These are phyloP conservation scores for Parazoanthus atlanticus DNA, from an alignment of 92 coral and sea anemone species.

Conservation along the genomic window DNA sequence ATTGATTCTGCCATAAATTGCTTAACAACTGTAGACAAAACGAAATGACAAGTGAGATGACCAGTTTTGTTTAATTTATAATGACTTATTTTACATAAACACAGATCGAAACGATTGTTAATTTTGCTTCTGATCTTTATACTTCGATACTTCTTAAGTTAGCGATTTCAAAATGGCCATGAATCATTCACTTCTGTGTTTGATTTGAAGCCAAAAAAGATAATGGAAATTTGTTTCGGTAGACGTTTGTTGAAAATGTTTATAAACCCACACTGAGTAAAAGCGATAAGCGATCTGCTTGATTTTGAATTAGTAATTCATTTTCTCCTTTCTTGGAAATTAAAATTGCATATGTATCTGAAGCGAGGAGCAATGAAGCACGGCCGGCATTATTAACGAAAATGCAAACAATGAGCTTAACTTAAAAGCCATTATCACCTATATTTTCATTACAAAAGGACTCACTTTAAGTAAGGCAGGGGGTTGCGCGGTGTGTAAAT, in stretches of 20 bases:
- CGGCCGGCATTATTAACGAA: slow-evolving; percentile 29
- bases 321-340: slow-evolving; percentile 32
- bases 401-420: slow-evolving; percentile 42
- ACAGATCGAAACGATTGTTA: background rate
- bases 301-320: slow-evolving; percentile 10
- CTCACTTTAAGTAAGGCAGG: slow-evolving; percentile 39
- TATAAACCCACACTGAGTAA: background rate
- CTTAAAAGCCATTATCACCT: slow-evolving; percentile 44
- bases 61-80: slow-evolving; percentile 6
- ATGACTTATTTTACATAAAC: background rate
- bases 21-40: background rate
- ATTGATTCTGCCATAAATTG: background rate
- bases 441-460: slow-evolving; percentile 48
- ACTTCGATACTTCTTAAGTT: background rate
- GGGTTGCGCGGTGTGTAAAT: slow-evolving; percentile 12
- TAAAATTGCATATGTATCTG: slow-evolving; percentile 35
- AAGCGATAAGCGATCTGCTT: slow-evolving; percentile 5
- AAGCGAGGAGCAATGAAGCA: slow-evolving; percentile 35
- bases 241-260: background rate
- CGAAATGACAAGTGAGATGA: background rate
- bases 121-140: slow-evolving; percentile 1
- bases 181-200: slow-evolving; percentile 6
- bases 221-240: slow-evolving; percentile 5
- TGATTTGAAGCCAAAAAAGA: background rate
- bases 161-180: background rate